Conservation (phyloP, 2,888 invertebrate species). For the Ophion obscuratus region DNA sequence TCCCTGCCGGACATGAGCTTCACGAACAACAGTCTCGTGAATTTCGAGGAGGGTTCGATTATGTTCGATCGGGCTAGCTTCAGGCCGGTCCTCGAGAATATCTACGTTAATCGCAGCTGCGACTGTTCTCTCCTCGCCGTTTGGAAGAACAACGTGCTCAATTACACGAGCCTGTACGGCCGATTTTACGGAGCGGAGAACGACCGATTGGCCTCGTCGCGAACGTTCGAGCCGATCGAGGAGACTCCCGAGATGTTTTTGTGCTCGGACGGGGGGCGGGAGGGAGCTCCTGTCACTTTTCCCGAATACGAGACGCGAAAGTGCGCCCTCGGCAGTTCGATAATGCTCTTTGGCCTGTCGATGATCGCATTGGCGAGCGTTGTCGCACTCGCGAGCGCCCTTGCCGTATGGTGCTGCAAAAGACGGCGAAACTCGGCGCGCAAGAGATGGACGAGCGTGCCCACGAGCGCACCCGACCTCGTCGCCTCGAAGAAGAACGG, state of each 20-base stretch:
- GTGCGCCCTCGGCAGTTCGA: constrained; percentile 78
- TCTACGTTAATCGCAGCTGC: constrained; percentile 87
- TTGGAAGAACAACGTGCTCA: constrained; percentile 81
- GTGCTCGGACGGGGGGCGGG: constrained; percentile 73
- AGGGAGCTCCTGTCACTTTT: constrained; percentile 74
- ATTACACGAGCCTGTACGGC: constrained; percentile 79
- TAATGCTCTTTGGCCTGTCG: constrained; percentile 75
- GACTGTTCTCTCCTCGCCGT: constrained; percentile 85
- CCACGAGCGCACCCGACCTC: constrained; percentile 80
- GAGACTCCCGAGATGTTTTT: constrained; percentile 79
- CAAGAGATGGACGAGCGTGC: constrained; percentile 82
- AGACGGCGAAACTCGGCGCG: constrained; percentile 81
- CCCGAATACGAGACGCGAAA: constrained; percentile 76
- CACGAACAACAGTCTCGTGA: constrained; percentile 87
- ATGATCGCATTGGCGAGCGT: constrained; percentile 71
- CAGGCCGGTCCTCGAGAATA: constrained; percentile 86
- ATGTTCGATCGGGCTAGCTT: constrained; percentile 86
- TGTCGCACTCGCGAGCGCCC: constrained; percentile 69
- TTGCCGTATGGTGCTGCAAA: constrained; percentile 79
- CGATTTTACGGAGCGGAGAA: constrained; percentile 72
- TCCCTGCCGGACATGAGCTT: constrained; percentile 86
- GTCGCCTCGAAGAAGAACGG: constrained; percentile 84
- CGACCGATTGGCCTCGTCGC: constrained; percentile 27
- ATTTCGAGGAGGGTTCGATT: constrained; percentile 86
- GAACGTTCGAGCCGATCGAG: constrained; percentile 73